These are phyloP conservation scores for Motacilla tschutschensis DNA, from an alignment of 2,113 vertebrate genomes.

Conservation along the genomic window DNA sequence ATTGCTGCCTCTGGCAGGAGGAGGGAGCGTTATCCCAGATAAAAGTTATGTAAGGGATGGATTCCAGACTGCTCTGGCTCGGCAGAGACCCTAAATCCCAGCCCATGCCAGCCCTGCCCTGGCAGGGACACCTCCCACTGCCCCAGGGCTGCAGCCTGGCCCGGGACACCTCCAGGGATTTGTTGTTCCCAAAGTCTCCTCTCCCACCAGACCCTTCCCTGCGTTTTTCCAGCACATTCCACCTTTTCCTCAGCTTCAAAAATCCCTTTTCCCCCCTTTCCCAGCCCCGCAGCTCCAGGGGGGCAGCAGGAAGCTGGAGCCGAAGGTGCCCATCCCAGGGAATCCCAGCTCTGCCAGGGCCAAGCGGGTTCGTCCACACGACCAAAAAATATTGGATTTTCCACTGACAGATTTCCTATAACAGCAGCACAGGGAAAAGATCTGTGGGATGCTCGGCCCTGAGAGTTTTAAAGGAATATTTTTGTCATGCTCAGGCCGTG, in stretches of 20 bases:
- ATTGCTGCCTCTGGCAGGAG: not conserved
- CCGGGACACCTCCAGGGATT: not conserved
- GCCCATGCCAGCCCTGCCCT: accelerated
- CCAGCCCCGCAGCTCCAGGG: not conserved
- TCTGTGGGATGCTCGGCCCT: accelerated
- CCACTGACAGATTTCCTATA: not conserved
- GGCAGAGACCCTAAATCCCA: not conserved
- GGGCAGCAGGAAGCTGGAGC: not conserved
- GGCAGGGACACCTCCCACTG: not conserved
- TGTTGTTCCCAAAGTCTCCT: not conserved
- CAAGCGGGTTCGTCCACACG: accelerated
- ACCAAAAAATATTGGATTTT: not conserved
- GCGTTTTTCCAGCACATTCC: not conserved
- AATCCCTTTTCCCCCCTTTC: not conserved
- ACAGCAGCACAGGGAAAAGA: not conserved
- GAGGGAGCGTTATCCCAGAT: not conserved
- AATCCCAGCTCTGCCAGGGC: not conserved
- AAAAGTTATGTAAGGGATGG: not conserved
- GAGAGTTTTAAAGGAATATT: not conserved
- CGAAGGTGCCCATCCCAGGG: not conserved
- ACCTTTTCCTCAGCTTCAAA: not conserved
- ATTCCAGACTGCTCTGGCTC: not conserved
- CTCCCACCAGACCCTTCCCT: not conserved
- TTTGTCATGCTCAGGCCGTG: not conserved
- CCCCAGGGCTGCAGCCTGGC: not conserved